Evolutionary conservation across 2,113 vertebrate genomes (phyloP), one percentile per base, ranked within the genome.

Genomic region (Corvus cornix): DNA sequence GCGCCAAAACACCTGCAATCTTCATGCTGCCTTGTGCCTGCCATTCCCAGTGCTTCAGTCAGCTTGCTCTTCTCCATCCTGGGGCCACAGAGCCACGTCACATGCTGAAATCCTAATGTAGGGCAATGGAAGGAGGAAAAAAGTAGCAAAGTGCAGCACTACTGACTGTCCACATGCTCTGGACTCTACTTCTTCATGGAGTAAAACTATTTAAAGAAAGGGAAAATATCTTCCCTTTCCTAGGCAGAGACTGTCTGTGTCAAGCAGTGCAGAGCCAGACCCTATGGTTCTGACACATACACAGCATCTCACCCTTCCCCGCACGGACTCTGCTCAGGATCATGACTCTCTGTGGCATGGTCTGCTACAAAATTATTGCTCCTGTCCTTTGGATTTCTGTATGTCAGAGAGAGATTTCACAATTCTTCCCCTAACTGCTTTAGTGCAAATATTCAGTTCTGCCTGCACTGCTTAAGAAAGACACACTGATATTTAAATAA

Each of bases 331-430:
- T 66, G 26, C n/a, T 84, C 7, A 67, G 43, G 19, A 23, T 12
- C 1, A 0, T n/a, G 11, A 9, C 35, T 76, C 1, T 0, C 31
- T 82, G 16, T 1, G 4, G 6, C 13, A 33, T 0, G 0, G 8
- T 63, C 11, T 67, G 15, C 31, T 88, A 12, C 18, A 52, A 55
- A 76, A 68, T 76, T 13, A 35, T 5, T 20, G 2, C 49, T 17
- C 49, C 6, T 59, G 6, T 14, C 46, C 52, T 70, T 66, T 55
- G 35, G 18, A 43, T 55, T 72, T 68, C 8, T 5, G 26, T 5
- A 7, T 14, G 13, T 64, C 28, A 64, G n/a, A 69, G 16, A 55
- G 9, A 39, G 4, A 62, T 74, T 73, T 74, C 17, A 31, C 10
- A 49, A 39, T 76, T 76, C 26, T 28, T 77, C 4, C 5, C 7